phyloP scores from a whole-genome alignment of 2,888 invertebrate species.

The Chrysopilus asiliformis region DNA sequence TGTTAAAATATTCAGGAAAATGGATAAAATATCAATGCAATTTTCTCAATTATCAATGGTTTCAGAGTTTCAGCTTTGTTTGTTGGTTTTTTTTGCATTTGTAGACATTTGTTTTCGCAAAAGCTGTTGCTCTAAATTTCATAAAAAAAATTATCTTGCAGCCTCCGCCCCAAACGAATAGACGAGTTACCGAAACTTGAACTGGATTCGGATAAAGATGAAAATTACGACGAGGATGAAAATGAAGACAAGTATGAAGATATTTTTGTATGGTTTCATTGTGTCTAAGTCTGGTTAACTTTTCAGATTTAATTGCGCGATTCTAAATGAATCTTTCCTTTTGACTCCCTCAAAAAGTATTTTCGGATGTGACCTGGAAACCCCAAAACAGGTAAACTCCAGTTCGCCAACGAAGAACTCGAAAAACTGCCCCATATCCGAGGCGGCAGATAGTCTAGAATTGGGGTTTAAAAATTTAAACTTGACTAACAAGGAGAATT shows the following conservation, averaged over 20 bases:
- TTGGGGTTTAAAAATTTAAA: conserved; percentile 24
- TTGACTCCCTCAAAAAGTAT: conserved; percentile 24
- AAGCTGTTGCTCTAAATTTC: too few species aligned
- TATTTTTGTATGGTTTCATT: background rate
- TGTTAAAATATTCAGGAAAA: too few species aligned
- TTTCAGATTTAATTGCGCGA: conserved; percentile 29
- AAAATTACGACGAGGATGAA: conserved; percentile 29
- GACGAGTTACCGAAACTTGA: conserved; percentile 24
- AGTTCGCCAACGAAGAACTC: conserved; percentile 3
- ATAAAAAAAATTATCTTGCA: background rate
- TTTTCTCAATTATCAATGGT: too few species aligned
- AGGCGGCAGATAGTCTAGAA: conserved; percentile 18
- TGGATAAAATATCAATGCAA: too few species aligned
- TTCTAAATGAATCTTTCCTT: conserved; percentile 31
- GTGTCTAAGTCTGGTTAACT: background rate
- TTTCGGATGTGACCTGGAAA: conserved; percentile 13
- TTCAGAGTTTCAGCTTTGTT: too few species aligned
- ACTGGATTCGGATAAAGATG: conserved; percentile 25
- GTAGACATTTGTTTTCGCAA: too few species aligned
- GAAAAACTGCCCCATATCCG: background rate
- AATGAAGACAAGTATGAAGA: conserved; percentile 18
- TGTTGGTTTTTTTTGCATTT: too few species aligned
- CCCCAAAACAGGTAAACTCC: conserved; percentile 8
- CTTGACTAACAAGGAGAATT: conserved; percentile 16
- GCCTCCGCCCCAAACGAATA: conserved; percentile 26